phyloP scores from a whole-genome alignment of 2,888 invertebrate species.

The Hylaea fasciaria region DNA sequence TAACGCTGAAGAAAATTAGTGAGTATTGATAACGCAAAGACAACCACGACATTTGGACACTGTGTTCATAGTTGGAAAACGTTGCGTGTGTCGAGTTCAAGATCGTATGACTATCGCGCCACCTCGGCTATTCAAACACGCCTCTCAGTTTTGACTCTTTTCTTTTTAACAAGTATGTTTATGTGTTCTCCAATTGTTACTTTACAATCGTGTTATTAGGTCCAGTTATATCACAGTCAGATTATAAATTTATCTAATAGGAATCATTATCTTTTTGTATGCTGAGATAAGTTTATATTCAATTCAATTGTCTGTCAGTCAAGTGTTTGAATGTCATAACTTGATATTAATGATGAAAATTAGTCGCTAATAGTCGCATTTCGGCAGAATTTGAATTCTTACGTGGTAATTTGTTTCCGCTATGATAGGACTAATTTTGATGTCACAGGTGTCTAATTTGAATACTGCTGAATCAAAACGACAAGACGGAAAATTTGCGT shows the following conservation, averaged over 20 bases:
- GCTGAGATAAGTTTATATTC: background rate
- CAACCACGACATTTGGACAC: constrained; percentile 26
- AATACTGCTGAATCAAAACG: too few relatives aligned
- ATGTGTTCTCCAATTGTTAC: constrained; percentile 33
- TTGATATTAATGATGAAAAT: background rate
- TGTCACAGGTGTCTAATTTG: too few relatives aligned
- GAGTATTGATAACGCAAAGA: constrained; percentile 3
- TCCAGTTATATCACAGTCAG: constrained; percentile 33
- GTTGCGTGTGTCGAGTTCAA: constrained; percentile 42
- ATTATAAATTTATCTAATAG: constrained; percentile 35
- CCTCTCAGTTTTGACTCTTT: constrained; percentile 50
- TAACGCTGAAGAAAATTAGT: constrained; percentile 18
- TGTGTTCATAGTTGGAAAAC: constrained; percentile 55
- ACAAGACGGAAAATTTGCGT: too few relatives aligned
- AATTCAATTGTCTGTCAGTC: background rate
- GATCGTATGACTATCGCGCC: constrained; percentile 72
- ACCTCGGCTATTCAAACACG: constrained; percentile 53
- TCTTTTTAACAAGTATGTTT: constrained; percentile 36
- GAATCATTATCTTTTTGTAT: constrained; percentile 33
- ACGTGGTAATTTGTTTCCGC: too few relatives aligned
- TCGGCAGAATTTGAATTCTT: too few relatives aligned
- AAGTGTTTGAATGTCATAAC: background rate
- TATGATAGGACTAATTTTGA: too few relatives aligned
- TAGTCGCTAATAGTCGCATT: background rate
- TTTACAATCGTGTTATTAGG: constrained; percentile 37